These are phyloP conservation scores for Pedionomus torquatus DNA, from an alignment of 2,113 vertebrate species.

Conservation along the genomic window DNA sequence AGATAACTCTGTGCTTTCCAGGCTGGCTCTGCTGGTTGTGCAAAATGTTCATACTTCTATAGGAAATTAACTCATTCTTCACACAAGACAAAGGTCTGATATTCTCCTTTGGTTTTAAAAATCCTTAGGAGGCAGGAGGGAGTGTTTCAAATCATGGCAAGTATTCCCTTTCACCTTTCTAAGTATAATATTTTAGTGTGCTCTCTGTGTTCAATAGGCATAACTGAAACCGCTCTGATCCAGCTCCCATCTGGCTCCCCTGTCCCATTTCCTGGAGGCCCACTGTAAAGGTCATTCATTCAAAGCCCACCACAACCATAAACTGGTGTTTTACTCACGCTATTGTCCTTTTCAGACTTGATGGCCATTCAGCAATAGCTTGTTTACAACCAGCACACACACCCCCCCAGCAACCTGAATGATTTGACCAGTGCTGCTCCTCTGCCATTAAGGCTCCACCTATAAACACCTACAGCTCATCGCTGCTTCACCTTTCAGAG, in stretches of 20 bases:
- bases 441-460: not conserved
- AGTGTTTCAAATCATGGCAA: not conserved
- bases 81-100: not conserved
- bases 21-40: not conserved
- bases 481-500: not conserved
- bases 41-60: not conserved
- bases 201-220: not conserved
- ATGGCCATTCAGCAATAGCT: not conserved
- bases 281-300: not conserved
- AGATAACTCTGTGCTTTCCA: not conserved
- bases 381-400: conserved; percentile 20
- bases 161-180: not conserved
- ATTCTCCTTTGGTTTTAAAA: not conserved
- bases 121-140: not conserved
- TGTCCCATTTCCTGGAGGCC: not conserved
- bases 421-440: not conserved
- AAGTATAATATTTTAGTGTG: not conserved
- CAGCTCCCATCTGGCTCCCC: not conserved
- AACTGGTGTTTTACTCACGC: not conserved
- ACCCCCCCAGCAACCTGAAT: not conserved
- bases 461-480: not conserved
- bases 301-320: not conserved
- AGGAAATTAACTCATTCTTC: conserved; percentile 1
- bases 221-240: not conserved
- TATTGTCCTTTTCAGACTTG: not conserved